phyloP scores from a whole-genome alignment of 2,888 invertebrate species.

The Drosophila anceps region DNA sequence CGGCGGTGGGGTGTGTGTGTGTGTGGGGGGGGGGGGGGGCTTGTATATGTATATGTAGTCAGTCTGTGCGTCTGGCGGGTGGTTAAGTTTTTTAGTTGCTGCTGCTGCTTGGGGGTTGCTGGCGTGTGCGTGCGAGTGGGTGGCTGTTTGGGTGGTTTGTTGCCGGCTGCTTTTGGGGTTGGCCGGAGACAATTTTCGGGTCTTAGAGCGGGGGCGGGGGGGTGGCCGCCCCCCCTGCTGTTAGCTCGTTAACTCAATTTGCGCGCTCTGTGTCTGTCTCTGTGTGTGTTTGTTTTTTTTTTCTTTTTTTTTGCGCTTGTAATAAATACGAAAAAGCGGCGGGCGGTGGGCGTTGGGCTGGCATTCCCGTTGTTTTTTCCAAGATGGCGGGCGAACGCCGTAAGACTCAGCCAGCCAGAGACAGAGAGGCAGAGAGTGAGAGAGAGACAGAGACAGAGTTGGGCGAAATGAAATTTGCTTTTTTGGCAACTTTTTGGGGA shows the following conservation, averaged over 20 bases:
- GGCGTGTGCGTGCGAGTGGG: constrained; percentile 13
- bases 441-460: constrained; percentile 1
- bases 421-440: neutral
- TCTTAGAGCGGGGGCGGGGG: constrained; percentile 17
- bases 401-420: constrained; percentile 8
- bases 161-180: constrained; percentile 36
- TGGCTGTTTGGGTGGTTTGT: constrained; percentile 6
- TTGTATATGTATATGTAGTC: constrained; percentile 10
- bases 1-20: constrained; percentile 5
- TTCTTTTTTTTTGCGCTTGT: constrained; percentile 42
- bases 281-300: constrained; percentile 30
- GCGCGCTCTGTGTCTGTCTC: constrained; percentile 48
- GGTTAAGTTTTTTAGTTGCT: constrained; percentile 76
- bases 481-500: constrained; percentile 42
- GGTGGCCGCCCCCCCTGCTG: constrained; percentile 53
- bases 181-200: constrained; percentile 52
- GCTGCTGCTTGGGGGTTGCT: constrained; percentile 70
- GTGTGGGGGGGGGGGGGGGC: constrained; percentile 19
- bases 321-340: constrained; percentile 67
- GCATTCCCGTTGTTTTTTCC: constrained; percentile 72
- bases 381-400: constrained; percentile 62
- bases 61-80: constrained; percentile 46
- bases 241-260: constrained; percentile 81
- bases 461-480: constrained; percentile 38
- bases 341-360: constrained; percentile 27